Evolutionary conservation across 2,113 vertebrate genomes (phyloP).

Genomic region (Budorcas taxicolor): DNA sequence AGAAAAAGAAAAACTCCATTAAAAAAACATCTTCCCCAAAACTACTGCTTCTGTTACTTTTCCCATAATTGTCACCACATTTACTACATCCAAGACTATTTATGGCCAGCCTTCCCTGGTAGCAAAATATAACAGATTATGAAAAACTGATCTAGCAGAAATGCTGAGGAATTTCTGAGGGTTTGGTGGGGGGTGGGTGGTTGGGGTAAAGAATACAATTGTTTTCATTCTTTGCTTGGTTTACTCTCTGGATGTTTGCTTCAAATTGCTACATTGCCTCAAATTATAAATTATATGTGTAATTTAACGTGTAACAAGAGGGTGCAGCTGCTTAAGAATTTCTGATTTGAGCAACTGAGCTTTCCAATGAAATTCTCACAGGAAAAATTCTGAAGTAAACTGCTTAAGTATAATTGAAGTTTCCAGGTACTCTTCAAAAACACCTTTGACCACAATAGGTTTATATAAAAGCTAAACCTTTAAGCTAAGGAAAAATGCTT

Average conservation of each 20-base stretch:
- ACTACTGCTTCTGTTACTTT: not conserved
- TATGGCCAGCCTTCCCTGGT: not conserved
- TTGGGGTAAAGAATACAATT: not conserved
- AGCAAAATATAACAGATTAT: conserved; percentile 2
- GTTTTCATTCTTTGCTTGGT: conserved; percentile 2
- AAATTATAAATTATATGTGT: conserved; percentile 29
- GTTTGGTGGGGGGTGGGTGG: not conserved
- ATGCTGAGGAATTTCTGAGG: conserved; percentile 28
- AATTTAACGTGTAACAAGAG: not conserved
- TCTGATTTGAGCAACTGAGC: not conserved
- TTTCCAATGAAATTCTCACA: not conserved
- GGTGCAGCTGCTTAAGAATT: not conserved
- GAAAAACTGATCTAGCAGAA: conserved; percentile 12
- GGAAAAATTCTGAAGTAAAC: not conserved
- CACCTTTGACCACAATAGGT: not conserved
- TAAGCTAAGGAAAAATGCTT: not conserved
- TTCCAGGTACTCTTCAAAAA: conserved; percentile 21
- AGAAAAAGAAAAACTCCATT: not conserved
- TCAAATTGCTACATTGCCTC: conserved; percentile 14
- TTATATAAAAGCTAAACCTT: not conserved
- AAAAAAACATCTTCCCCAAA: not conserved
- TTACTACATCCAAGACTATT: not conserved
- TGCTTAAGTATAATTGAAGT: not conserved
- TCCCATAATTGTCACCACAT: not conserved
- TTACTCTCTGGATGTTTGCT: conserved; percentile 22